These are phyloP conservation scores for Eretmocerus hayati DNA, from an alignment of 2,888 invertebrate genomes.

Conservation along the genomic window DNA sequence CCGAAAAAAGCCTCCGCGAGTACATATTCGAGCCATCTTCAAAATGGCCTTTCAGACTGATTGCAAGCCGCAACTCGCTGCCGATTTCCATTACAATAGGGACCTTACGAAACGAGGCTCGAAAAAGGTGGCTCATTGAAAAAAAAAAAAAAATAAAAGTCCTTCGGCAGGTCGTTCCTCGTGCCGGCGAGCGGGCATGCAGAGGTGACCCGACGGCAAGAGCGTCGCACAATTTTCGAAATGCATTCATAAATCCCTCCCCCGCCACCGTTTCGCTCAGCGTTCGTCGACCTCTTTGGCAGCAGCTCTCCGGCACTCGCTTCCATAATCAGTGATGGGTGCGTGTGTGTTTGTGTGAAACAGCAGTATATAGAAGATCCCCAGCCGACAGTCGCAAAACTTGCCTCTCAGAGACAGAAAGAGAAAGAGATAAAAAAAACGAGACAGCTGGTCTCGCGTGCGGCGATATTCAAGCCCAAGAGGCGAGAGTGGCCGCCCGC, in stretches of 20 bases:
- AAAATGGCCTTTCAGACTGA: not conserved
- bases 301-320: not conserved
- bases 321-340: no score
- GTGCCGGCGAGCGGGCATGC: not conserved
- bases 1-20: no score
- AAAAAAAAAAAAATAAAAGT: no score
- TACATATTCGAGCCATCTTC: no score
- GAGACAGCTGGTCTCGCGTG: constrained; percentile 39
- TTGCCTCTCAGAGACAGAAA: no score
- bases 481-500: no score
- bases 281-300: constrained; percentile 13
- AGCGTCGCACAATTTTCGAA: constrained; percentile 10
- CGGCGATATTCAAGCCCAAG: no score
- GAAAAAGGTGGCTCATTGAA: not conserved
- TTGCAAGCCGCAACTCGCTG: constrained; percentile 6
- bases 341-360: no score
- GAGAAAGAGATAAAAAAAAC: not conserved
- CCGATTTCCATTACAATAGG: constrained; percentile 10
- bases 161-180: no score
- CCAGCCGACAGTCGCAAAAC: no score
- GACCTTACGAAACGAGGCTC: not conserved
- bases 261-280: not conserved
- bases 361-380: no score
- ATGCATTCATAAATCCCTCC: not conserved
- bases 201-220: not conserved